A percentile compares a stretch with the other conserved stretches of the same genome.
phyloP scores from a whole-genome alignment of 2,113 vertebrate species.

The Lipotes vexillifer region DNA sequence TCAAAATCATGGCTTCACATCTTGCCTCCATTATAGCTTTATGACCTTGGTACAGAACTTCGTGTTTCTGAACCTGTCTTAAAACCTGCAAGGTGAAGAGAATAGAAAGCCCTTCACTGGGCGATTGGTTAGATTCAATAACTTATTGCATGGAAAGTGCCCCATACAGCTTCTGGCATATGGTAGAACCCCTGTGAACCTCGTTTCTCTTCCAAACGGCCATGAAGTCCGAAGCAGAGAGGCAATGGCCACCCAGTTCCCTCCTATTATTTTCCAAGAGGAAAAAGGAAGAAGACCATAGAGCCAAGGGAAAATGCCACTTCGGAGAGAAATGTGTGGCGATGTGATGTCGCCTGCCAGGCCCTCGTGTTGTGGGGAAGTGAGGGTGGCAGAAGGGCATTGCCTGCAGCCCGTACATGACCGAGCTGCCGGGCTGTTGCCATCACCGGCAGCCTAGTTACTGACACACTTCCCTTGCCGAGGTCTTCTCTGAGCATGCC shows the following conservation, averaged over 20 bases:
- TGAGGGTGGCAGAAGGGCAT: fast-evolving
- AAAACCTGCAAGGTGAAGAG: neutral
- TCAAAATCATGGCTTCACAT: neutral
- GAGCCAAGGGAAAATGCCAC: neutral
- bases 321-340: neutral
- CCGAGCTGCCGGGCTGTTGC: neutral
- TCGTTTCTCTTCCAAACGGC: neutral
- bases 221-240: neutral
- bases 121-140: neutral
- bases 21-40: neutral
- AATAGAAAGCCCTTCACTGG: neutral
- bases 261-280: neutral
- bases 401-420: neutral
- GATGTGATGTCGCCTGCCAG: neutral
- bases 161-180: neutral
- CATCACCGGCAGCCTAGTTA: neutral
- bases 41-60: neutral
- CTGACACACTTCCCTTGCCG: neutral
- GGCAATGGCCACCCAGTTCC: neutral
- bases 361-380: too few relatives aligned
- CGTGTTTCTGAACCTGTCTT: neutral
- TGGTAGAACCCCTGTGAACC: too few relatives aligned
- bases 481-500: neutral
- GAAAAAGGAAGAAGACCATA: neutral
- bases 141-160: neutral